phyloP scores from a whole-genome alignment of 2,888 invertebrate species.

The Leptinotarsa rubiginosa region DNA sequence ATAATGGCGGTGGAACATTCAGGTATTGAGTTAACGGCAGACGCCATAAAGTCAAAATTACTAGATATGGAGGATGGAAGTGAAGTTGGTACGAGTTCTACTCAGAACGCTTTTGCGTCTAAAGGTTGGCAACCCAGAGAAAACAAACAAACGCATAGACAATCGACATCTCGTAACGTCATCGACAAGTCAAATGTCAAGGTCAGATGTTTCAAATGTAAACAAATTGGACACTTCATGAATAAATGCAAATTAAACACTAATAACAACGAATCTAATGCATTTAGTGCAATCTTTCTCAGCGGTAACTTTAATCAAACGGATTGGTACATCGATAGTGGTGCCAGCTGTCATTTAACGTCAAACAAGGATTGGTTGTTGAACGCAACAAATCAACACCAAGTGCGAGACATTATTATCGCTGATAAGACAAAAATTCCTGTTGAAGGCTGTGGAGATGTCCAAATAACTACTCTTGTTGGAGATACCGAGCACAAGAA shows the following conservation, averaged over 20 bases:
- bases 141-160: neutral
- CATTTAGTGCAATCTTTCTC: slow-evolving; percentile 26
- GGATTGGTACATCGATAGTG: too few relatives aligned
- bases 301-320: slow-evolving; percentile 21
- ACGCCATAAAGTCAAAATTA: slow-evolving; percentile 52
- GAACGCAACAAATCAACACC: too few relatives aligned
- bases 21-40: slow-evolving; percentile 46
- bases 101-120: slow-evolving; percentile 37
- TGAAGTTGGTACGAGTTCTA: neutral
- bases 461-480: slow-evolving; percentile 23
- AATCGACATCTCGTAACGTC: neutral
- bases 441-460: slow-evolving; percentile 24
- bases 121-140: neutral
- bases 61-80: slow-evolving; percentile 40
- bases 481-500: slow-evolving; percentile 11
- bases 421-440: slow-evolving; percentile 15
- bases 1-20: slow-evolving; percentile 53
- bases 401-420: too few relatives aligned
- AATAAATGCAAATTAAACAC: neutral
- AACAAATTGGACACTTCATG: slow-evolving; percentile 1
- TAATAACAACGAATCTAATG: slow-evolving; percentile 17
- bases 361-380: too few relatives aligned
- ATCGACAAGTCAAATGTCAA: neutral
- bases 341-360: too few relatives aligned
- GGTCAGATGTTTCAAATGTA: slow-evolving; percentile 1